Evolutionary conservation across 2,797 vertebrate species (phyloP).

Genomic region (Tinamus major): DNA sequence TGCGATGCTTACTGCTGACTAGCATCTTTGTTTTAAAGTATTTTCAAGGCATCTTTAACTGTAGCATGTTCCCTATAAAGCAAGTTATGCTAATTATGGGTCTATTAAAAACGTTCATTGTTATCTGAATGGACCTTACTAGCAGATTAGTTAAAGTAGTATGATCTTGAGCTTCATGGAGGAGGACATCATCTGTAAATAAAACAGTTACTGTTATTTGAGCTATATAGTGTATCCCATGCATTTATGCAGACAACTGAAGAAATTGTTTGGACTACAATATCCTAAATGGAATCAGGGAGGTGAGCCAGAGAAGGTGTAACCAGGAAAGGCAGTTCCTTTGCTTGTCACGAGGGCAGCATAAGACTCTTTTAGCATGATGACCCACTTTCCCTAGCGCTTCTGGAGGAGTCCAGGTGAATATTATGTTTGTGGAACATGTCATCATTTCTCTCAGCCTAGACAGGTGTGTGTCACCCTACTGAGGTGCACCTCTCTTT

Average conservation of each 20-base stretch:
- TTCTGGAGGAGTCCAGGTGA: background rate
- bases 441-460: background rate
- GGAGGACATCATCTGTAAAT: background rate
- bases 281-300: background rate
- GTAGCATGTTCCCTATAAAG: background rate
- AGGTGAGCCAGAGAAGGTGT: background rate
- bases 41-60: constrained; percentile 21
- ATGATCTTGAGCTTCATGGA: background rate
- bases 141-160: background rate
- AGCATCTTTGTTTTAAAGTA: constrained; percentile 40
- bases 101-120: background rate
- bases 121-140: background rate
- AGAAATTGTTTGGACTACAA: background rate
- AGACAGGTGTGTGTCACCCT: background rate
- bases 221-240: background rate
- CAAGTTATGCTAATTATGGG: background rate
- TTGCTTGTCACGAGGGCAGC: background rate
- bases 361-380: background rate
- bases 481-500: background rate
- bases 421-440: background rate
- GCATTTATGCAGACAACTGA: background rate
- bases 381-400: background rate
- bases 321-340: background rate
- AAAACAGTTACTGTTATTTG: background rate
- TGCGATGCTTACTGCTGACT: constrained; percentile 32